A percentile compares a stretch with the other conserved stretches of the same genome.
phyloP scores from a whole-genome alignment of 2,888 invertebrate genomes.

The Tridacna gigas region DNA sequence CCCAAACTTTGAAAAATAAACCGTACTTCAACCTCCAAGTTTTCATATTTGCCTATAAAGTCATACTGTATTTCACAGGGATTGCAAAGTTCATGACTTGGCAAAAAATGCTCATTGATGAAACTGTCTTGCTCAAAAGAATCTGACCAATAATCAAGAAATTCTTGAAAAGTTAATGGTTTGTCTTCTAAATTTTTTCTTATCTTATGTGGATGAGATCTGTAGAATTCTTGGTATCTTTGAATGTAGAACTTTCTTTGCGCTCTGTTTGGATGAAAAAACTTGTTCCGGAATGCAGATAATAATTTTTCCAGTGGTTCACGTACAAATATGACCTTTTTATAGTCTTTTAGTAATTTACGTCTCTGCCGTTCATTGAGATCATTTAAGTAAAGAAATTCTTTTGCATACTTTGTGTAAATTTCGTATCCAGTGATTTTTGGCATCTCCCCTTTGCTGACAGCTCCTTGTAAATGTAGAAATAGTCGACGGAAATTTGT shows the following conservation, averaged over 20 bases:
- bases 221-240: conserved; percentile 24
- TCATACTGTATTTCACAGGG: conserved; percentile 95
- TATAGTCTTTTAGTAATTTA: conserved; percentile 90
- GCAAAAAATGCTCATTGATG: conserved; percentile 95
- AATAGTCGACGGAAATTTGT: conserved; percentile 97
- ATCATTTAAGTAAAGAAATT: conserved; percentile 67
- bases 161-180: conserved; percentile 94
- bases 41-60: conserved; percentile 95
- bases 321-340: conserved; percentile 93
- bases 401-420: conserved; percentile 66
- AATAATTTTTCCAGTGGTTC: conserved; percentile 96
- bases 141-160: conserved; percentile 91
- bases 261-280: conserved; percentile 83
- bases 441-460: conserved; percentile 64
- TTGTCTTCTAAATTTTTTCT: conserved; percentile 86
- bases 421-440: conserved; percentile 70
- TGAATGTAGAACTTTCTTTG: conserved; percentile 25
- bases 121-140: conserved; percentile 73
- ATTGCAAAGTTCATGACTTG: conserved; percentile 92
- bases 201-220: not conserved
- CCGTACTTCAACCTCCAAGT: conserved; percentile 91
- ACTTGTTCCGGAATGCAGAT: conserved; percentile 95
- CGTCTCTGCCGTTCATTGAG: conserved; percentile 86
- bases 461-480: conserved; percentile 90
- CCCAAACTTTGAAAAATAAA: conserved; percentile 77